Evolutionary conservation across 2,888 invertebrate species (phyloP).

Genomic region (Sympetrum striolatum): DNA sequence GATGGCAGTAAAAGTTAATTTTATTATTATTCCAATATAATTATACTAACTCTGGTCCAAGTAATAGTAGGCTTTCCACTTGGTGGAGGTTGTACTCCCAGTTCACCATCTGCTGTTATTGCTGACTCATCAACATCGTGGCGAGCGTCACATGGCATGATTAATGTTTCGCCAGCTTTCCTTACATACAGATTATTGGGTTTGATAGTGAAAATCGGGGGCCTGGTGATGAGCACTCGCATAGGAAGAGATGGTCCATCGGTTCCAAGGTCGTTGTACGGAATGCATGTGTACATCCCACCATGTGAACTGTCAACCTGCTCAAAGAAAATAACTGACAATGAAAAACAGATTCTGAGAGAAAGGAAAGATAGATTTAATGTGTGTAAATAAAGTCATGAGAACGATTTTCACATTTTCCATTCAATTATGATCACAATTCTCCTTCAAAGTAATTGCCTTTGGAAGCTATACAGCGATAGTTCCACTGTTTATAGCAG

Average conservation of each 20-base stretch:
- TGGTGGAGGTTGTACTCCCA: neutral
- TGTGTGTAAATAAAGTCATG: too few relatives aligned
- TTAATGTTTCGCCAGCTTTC: conserved; percentile 79
- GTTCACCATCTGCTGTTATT: conserved; percentile 55
- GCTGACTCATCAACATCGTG: conserved; percentile 66
- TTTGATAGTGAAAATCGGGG: conserved; percentile 80
- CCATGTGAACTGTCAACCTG: conserved; percentile 82
- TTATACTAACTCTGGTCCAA: conserved; percentile 69
- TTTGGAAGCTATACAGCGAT: too few relatives aligned
- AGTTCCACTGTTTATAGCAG: too few relatives aligned
- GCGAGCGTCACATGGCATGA: conserved; percentile 82
- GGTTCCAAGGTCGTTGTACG: conserved; percentile 87
- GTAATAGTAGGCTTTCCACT: conserved; percentile 67
- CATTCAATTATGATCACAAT: too few relatives aligned
- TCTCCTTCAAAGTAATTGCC: too few relatives aligned
- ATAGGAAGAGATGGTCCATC: conserved; percentile 85
- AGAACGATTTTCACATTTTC: too few relatives aligned
- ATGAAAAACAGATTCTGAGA: neutral
- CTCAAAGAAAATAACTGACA: neutral
- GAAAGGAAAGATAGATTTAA: too few relatives aligned
- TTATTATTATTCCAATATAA: too few relatives aligned
- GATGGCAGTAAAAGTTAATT: too few relatives aligned
- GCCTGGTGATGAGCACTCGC: conserved; percentile 79
- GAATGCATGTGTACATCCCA: conserved; percentile 90
- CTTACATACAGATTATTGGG: conserved; percentile 86